phyloP scores from a whole-genome alignment of 2,113 vertebrate species.

The Actenoides lindsayi region DNA sequence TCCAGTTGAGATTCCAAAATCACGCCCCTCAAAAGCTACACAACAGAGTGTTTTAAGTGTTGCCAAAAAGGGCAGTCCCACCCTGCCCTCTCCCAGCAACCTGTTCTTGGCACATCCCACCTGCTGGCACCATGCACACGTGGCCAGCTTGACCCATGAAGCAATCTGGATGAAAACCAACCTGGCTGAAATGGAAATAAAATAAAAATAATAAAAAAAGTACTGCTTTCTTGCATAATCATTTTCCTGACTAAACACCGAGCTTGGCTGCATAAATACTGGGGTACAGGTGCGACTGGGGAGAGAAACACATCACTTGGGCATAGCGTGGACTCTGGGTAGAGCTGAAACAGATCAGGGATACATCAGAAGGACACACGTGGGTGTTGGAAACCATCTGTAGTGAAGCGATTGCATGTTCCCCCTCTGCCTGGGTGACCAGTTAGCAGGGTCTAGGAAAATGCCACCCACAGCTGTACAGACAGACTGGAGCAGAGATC shows the following conservation, averaged over 20 bases:
- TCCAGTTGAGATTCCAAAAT: neutral
- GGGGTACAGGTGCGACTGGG: neutral
- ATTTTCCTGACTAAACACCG: neutral
- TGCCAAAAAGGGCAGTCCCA: neutral
- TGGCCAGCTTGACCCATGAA: neutral
- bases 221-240: neutral
- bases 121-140: neutral
- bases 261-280: neutral
- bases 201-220: neutral
- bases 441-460: neutral
- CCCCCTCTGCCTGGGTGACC: neutral
- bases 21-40: neutral
- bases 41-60: accelerated
- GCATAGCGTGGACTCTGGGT: accelerated
- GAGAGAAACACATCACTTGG: neutral
- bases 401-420: neutral
- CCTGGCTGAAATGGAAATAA: neutral
- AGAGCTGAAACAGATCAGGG: neutral
- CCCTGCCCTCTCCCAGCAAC: neutral
- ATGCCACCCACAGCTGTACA: neutral
- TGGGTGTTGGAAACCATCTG: neutral
- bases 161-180: neutral
- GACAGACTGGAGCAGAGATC: neutral
- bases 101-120: neutral
- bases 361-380: accelerated